Conservation (phyloP, 1,140 invertebrate genomes). For the Orussus abietinus region DNA sequence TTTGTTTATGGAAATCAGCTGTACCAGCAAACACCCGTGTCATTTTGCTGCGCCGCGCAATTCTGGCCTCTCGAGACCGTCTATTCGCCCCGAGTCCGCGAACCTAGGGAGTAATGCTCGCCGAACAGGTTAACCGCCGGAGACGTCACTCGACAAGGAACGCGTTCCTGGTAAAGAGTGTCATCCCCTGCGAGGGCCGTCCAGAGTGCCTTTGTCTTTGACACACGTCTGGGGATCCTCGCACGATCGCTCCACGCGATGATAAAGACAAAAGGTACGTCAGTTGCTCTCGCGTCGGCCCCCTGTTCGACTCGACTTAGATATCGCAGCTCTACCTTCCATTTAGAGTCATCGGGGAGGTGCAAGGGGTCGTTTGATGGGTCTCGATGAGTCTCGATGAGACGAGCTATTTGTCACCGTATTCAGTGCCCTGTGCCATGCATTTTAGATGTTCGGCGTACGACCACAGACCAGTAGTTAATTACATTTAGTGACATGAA, state of each 20-base stretch:
- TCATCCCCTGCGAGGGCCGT: background rate
- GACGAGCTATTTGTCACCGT: background rate
- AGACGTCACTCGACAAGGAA: no score
- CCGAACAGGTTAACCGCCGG: no score
- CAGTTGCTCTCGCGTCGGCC: no score
- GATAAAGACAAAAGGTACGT: no score
- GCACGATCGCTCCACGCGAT: no score
- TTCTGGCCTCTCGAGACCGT: no score
- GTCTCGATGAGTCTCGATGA: background rate
- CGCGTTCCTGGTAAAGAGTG: background rate
- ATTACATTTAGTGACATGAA: conserved; percentile 46
- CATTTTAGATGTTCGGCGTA: conserved; percentile 37
- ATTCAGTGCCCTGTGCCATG: conserved; percentile 12
- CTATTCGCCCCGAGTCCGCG: no score
- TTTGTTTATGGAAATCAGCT: conserved; percentile 53
- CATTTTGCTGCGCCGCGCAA: conserved; percentile 29
- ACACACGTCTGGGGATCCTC: no score
- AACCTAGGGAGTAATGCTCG: background rate
- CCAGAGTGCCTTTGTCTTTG: background rate
- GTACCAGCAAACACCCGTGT: conserved; percentile 40
- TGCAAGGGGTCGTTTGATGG: background rate
- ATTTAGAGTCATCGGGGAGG: background rate
- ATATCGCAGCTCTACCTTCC: background rate
- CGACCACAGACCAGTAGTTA: conserved; percentile 33
- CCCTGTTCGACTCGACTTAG: no score